Evolutionary conservation across 92 coral and sea anemone genomes (phyloP), one percentile per base, ranked within the genome.

Genomic region (Parazoanthus swiftii): DNA sequence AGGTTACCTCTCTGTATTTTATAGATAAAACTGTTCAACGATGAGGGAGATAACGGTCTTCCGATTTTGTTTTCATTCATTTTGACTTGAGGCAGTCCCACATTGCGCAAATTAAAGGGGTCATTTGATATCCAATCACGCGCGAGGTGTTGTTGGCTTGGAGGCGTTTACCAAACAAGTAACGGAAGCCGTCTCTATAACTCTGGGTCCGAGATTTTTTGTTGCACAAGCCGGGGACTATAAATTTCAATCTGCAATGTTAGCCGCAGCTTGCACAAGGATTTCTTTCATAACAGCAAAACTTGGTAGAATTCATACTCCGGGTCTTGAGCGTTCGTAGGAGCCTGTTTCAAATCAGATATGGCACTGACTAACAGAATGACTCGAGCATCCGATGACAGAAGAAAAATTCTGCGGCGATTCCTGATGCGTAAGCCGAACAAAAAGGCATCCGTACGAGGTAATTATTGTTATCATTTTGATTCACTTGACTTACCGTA

Each of bases 391-490:
- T 77, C 85, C 33, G 92, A 92, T 48, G 91, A 92, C 92, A 90
- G 96, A 86, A 94, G 94, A 79, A 95, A 90, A 90, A 93, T 90
- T 85, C 95, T 95, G 56, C 96, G 95, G 75, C 94, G 96, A 63
- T 93, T 95, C 90, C 89, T 95, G 67, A 94, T 91, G 85, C 94
- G 96, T 88, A 93, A 93, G 92, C 94, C 90, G 91, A 93, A 91
- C 85, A 85, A 91, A 85, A 93, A 93, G 80, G 94, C 92, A 68
- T 88, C 98, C 56, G 85, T 92, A 88, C 89, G 93, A 92, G 98
- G 98, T 95, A 95, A 86, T 38, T 85, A 80, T 87, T 80, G 77
- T 83, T 79, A 86, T 81, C 79, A 90, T 86, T 86, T 58, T 35
- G 50, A 83, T 77, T 90, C 74, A 37, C 74, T 63, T 90, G 54